phyloP scores from a whole-genome alignment of 2,888 invertebrate genomes.

The Dusona sp. region DNA sequence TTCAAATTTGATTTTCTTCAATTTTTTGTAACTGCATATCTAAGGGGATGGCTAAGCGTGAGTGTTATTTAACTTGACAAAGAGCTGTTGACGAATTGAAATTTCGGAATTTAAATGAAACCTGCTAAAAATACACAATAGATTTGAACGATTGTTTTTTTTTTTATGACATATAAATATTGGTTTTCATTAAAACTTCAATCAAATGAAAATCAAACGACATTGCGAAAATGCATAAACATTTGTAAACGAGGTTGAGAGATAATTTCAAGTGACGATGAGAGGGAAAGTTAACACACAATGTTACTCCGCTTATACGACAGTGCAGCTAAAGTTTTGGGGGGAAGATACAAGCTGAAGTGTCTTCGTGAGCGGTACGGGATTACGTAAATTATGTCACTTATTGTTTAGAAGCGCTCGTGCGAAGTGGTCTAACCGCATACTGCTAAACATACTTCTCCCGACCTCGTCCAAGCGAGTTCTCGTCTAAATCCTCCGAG shows the following conservation, averaged over 20 bases:
- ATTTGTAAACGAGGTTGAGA: background rate
- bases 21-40: background rate
- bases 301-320: constrained; percentile 49
- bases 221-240: background rate
- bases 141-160: background rate
- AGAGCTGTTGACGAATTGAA: too few species aligned
- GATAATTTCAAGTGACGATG: constrained; percentile 24
- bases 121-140: too few species aligned
- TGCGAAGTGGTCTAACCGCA: constrained; percentile 62
- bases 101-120: too few species aligned
- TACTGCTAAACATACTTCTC: constrained; percentile 60
- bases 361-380: constrained; percentile 59
- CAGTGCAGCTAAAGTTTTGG: constrained; percentile 56
- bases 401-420: constrained; percentile 66
- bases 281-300: constrained; percentile 46
- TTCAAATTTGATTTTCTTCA: background rate
- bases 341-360: constrained; percentile 56
- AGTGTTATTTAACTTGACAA: too few species aligned
- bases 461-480: constrained; percentile 42
- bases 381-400: constrained; percentile 68
- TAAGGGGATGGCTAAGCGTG: too few species aligned
- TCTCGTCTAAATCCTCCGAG: constrained; percentile 51
- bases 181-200: too few species aligned
- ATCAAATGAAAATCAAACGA: too few species aligned
- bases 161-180: background rate